Conservation (phyloP, 2,113 vertebrate genomes). For the Oxyruncus cristatus region DNA sequence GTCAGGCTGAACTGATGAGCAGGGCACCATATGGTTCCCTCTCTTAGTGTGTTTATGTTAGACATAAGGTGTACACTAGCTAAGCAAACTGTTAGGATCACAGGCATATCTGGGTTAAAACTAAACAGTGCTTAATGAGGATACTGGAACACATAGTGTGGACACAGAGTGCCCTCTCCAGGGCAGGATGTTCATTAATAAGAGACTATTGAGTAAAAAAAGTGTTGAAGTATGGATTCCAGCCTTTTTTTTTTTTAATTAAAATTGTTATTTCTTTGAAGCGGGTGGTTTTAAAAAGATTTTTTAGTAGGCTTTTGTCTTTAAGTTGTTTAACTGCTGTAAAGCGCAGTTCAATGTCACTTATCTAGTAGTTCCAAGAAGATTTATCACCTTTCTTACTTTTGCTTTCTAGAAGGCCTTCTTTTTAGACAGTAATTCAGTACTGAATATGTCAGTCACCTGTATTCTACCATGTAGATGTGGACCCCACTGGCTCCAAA, state of each 20-base stretch:
- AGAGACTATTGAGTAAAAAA: neutral
- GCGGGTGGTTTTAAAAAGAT: neutral
- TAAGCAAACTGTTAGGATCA: neutral
- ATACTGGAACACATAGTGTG: neutral
- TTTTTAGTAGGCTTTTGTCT: neutral
- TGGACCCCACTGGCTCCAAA: neutral
- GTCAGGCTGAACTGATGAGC: neutral
- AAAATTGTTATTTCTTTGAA: neutral
- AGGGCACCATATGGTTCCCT: neutral
- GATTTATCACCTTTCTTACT: neutral
- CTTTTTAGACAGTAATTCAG: neutral
- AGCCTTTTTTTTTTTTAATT: neutral
- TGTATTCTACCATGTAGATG: accelerated
- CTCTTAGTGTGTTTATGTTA: neutral
- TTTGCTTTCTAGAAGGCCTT: neutral
- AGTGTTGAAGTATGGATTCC: neutral
- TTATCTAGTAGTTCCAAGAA: neutral
- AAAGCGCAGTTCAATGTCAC: neutral
- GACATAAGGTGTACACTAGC: neutral
- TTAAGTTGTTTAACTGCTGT: neutral
- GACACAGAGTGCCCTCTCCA: slow-evolving; percentile 62
- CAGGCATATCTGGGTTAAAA: neutral
- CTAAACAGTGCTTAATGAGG: neutral
- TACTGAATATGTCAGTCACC: neutral
- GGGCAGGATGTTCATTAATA: slow-evolving; percentile 37